phyloP scores from a whole-genome alignment of 2,113 vertebrate species.

The Melozone crissalis region DNA sequence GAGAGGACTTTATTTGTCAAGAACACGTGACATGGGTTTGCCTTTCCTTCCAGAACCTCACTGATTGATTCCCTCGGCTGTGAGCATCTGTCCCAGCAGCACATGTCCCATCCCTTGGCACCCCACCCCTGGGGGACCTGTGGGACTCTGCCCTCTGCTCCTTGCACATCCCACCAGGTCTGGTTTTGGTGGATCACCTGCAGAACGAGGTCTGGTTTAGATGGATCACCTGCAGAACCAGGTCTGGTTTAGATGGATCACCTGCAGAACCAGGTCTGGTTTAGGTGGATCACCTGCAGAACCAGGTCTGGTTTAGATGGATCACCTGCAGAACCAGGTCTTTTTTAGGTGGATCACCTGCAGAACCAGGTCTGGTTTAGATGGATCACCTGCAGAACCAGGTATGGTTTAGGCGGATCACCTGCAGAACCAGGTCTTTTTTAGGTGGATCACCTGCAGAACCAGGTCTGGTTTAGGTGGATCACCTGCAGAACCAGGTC shows the following conservation, averaged over 20 bases:
- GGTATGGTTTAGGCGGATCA: neutral
- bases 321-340: neutral
- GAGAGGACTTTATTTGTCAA: neutral
- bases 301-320: too few species aligned
- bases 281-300: neutral
- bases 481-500: neutral
- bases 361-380: neutral
- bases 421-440: too few species aligned
- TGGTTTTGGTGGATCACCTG: neutral
- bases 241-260: neutral
- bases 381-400: neutral
- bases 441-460: too few species aligned
- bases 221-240: neutral
- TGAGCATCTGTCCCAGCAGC: neutral
- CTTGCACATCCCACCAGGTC: neutral
- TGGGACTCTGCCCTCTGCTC: neutral
- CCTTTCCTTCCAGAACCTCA: neutral
- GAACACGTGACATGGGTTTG: neutral
- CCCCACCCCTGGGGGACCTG: neutral
- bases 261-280: too few species aligned
- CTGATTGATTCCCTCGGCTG: neutral
- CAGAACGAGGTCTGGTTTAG: neutral
- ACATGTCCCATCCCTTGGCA: fast-evolving
- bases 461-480: too few species aligned
- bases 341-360: neutral